Evolutionary conservation across 1,140 invertebrate genomes (phyloP).

Genomic region (Sitobion miscanthi): DNA sequence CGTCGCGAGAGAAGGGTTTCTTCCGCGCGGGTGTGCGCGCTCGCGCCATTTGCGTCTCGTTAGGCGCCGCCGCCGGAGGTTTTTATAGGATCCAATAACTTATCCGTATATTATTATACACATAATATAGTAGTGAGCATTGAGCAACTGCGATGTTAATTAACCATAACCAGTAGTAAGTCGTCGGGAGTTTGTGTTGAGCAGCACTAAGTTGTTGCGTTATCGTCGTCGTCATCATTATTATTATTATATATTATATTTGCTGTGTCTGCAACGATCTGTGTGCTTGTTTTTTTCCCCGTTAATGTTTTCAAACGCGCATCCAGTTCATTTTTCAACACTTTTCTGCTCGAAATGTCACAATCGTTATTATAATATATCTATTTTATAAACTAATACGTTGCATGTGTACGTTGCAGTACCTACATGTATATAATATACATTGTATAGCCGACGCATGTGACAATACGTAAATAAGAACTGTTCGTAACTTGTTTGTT

Average conservation of each 20-base stretch:
- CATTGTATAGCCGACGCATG: background rate
- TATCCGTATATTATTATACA: background rate
- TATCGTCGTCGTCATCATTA: background rate
- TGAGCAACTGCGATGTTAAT: slow-evolving; percentile 23
- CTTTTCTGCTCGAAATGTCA: slow-evolving; percentile 21
- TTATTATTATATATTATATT: background rate
- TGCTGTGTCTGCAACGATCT: background rate
- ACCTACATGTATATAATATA: too few relatives aligned
- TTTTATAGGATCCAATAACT: slow-evolving; percentile 49
- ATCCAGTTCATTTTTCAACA: background rate
- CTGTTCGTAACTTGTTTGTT: background rate
- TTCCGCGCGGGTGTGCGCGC: background rate
- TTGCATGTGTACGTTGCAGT: background rate
- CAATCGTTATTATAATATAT: background rate
- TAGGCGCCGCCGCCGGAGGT: slow-evolving; percentile 31
- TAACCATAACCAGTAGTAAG: slow-evolving; percentile 43
- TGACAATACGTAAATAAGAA: background rate
- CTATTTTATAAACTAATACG: background rate
- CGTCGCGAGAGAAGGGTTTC: background rate
- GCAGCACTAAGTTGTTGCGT: background rate
- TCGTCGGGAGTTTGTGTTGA: background rate
- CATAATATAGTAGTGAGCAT: background rate
- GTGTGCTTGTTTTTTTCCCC: background rate
- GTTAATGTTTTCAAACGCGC: slow-evolving; percentile 7
- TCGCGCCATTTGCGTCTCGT: slow-evolving; percentile 47